These are phyloP conservation scores for Solenopsis invicta DNA, from an alignment of 1,140 invertebrate species.

Conservation along the genomic window DNA sequence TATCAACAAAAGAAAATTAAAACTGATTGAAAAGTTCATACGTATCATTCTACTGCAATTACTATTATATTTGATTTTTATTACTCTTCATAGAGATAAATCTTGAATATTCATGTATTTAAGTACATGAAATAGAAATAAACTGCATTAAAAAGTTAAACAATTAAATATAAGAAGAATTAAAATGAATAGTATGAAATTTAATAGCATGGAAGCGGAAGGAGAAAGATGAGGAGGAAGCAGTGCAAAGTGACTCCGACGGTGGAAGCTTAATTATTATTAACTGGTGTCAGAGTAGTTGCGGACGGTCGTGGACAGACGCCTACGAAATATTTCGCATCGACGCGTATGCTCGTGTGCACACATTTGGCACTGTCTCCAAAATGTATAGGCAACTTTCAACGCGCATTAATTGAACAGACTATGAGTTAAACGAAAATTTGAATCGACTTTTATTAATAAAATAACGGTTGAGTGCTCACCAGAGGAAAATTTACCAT, in stretches of 20 bases:
- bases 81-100: not conserved
- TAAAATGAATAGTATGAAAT: slow-evolving; percentile 11
- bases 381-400: slow-evolving; percentile 16
- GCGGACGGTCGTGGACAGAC: slow-evolving; percentile 23
- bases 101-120: not conserved
- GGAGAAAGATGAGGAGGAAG: slow-evolving; percentile 40
- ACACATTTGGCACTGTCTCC: slow-evolving; percentile 25
- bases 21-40: not conserved
- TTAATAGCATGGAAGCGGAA: slow-evolving; percentile 46
- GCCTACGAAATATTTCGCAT: slow-evolving; percentile 46
- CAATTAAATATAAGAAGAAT: not conserved
- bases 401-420: not conserved
- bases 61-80: not conserved
- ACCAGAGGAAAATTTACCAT: not conserved
- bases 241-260: slow-evolving; percentile 53
- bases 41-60: not conserved
- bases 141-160: not conserved
- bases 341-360: not conserved
- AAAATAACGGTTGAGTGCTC: not conserved
- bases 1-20: not conserved
- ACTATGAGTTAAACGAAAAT: not conserved
- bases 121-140: not conserved
- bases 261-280: slow-evolving; percentile 75
- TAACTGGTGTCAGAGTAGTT: slow-evolving; percentile 65
- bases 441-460: not conserved